Base-by-base conservation (phyloP, 2,113 vertebrate genomes). In the Corythornis madagascariensis region DNA sequence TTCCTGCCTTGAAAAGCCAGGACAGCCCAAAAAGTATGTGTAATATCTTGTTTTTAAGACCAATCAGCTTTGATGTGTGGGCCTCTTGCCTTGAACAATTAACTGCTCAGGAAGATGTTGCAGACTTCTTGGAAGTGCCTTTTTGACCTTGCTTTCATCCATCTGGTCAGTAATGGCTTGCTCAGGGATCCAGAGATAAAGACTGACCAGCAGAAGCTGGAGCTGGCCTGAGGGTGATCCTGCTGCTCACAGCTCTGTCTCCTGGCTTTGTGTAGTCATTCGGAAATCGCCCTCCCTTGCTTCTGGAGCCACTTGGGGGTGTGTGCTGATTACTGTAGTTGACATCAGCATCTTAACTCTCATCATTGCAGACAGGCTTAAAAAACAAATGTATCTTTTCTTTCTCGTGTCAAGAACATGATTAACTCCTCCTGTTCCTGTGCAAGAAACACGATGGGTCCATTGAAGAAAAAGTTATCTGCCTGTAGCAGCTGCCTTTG, bases 381-480 rank as follows among this genome's bases (percentile, higher is more conserved):
- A 38, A 63, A 83, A 31, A 3, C 86, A 91, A 89, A 60, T 4
- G 9, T 8, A 16, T 86, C 18, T 73, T 35, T 33, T 26, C 81
- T 78, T 75, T 63, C 52, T 57, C 1, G 2, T 74, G 88, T 93
- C 75, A 60, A 47, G 75, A 91, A 24, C 17, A 3, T 59, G 82
- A 91, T 88, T 80, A 92, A 88, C 60, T 92, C 67, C 91, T 93
- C 61, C 79, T 91, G 87, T 95, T 91, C 79, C 70, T 78, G 56
- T 80, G 78, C 33, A 59, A 76, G 67, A 94, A 70, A 67, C 47
- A 15, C 0, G 16, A 63, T 10, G 43, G 88, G 47, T 24, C 64
- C 1, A 8, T 25, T 19, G 50, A 52, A 52, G 25, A 52, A n/a
- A 35, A 71, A 76, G 24, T 22, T 29, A 84, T 61, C 74, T 4